Conservation (phyloP, 2,797 vertebrate species). For the Neostethus bicornis region DNA sequence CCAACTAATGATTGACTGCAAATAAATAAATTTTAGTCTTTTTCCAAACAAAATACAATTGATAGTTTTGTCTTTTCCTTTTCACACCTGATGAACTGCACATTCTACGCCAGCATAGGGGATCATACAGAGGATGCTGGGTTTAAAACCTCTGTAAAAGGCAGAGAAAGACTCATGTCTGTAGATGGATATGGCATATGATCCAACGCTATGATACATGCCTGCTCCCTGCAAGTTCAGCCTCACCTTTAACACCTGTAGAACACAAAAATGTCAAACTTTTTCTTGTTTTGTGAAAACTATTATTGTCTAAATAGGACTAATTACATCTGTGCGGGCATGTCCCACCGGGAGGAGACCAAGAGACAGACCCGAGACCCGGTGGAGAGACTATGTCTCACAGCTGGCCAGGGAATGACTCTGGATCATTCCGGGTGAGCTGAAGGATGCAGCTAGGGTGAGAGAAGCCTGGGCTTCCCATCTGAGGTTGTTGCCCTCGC, state of each 20-base stretch:
- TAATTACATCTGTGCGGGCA: no score
- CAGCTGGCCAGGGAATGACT: no score
- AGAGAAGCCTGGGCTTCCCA: no score
- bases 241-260: conserved; percentile 80
- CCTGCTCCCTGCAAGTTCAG: conserved; percentile 76
- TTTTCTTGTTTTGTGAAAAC: no score
- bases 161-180: conserved; percentile 69
- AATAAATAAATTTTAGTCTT: conserved; percentile 3
- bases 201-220: conserved; percentile 65
- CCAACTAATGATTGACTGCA: conserved; percentile 81
- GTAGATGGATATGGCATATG: conserved; percentile 72
- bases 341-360: no score
- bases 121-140: conserved; percentile 82
- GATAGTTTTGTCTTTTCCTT: neutral
- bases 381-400: no score
- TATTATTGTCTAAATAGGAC: no score
- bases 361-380: no score
- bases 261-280: no score
- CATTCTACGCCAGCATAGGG: conserved; percentile 83
- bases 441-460: no score
- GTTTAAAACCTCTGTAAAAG: conserved; percentile 82
- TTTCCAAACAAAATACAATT: neutral
- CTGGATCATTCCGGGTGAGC: no score
- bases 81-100: conserved; percentile 78
- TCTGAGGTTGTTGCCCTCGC: no score